Percentiles rank a stretch among this genome's conserved stretches.
Evolutionary conservation across 2,888 invertebrate genomes (phyloP).

Genomic region (Sipha maydis): DNA sequence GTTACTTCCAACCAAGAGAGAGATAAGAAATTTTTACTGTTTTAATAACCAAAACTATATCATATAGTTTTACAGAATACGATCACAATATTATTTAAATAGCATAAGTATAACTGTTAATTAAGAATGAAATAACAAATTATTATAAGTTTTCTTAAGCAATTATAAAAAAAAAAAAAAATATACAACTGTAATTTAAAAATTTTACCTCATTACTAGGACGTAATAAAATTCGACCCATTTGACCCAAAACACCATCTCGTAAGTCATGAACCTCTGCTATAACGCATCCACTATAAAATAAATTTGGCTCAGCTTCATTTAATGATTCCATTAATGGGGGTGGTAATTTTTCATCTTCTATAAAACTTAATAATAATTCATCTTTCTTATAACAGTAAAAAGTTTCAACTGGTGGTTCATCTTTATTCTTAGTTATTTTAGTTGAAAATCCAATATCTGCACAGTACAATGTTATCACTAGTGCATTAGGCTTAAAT

Average conservation of each 20-base stretch:
- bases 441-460: constrained; percentile 54
- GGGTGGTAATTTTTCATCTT: constrained; percentile 90
- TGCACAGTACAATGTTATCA: constrained; percentile 41
- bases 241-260: constrained; percentile 68
- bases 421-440: constrained; percentile 18
- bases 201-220: constrained; percentile 83
- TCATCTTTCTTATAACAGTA: constrained; percentile 80
- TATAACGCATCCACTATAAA: constrained; percentile 92
- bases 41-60: too few relatives aligned
- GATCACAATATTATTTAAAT: too few relatives aligned
- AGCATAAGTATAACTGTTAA: too few relatives aligned
- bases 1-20: too few relatives aligned
- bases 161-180: too few relatives aligned
- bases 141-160: too few relatives aligned
- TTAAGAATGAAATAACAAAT: too few relatives aligned
- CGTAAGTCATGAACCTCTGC: constrained; percentile 91
- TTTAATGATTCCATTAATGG: constrained; percentile 86
- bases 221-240: constrained; percentile 86
- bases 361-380: constrained; percentile 84
- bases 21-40: too few relatives aligned
- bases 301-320: constrained; percentile 83
- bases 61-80: too few relatives aligned
- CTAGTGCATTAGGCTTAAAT: constrained; percentile 50
- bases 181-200: not conserved
- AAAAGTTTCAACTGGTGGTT: constrained; percentile 32